Conservation (phyloP, 2,797 vertebrate species). For the Threskiornis aethiopicus region DNA sequence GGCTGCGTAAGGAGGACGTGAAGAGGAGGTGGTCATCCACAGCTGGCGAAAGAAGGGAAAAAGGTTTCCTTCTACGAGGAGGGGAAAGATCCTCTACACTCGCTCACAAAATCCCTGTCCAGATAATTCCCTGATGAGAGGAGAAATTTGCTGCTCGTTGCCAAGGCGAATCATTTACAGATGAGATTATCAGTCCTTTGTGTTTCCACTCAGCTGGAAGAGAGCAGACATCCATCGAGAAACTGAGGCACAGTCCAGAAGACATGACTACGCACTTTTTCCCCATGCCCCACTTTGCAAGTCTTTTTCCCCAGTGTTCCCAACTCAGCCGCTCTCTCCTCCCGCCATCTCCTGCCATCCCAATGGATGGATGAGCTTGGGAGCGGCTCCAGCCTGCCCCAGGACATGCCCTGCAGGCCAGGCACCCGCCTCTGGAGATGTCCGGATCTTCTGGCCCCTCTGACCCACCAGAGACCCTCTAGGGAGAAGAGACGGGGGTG, state of each 20-base stretch:
- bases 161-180: background rate
- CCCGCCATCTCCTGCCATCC: background rate
- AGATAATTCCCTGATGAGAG: background rate
- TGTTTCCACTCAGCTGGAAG: background rate
- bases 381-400: background rate
- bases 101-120: background rate
- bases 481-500: background rate
- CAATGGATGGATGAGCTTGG: background rate
- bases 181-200: background rate
- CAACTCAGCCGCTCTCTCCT: background rate
- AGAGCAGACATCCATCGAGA: background rate
- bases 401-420: background rate
- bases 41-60: background rate
- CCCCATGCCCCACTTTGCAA: background rate
- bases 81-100: background rate
- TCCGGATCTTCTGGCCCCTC: background rate
- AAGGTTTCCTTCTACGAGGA: background rate
- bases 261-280: background rate
- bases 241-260: background rate
- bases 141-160: background rate
- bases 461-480: background rate
- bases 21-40: background rate
- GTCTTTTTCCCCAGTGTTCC: background rate
- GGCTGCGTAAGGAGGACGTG: background rate
- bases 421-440: rapidly evolving